Evolutionary conservation across 2,113 vertebrate genomes (phyloP).

Genomic region (Tenrec ecaudatus): DNA sequence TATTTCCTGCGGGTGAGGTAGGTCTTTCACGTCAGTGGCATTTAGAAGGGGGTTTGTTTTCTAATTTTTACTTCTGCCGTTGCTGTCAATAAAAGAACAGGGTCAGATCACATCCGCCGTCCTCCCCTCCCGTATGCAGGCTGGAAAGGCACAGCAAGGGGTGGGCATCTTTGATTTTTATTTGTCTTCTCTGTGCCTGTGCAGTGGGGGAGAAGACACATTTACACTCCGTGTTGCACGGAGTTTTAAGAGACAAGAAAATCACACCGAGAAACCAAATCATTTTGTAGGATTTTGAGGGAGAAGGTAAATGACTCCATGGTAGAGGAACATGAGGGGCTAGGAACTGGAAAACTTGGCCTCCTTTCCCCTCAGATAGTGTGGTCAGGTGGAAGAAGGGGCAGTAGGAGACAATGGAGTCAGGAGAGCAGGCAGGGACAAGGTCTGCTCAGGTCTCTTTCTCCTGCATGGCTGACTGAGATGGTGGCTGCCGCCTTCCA

Average conservation of each 20-base stretch:
- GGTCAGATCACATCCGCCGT: slow-evolving; percentile 76
- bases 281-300: slow-evolving; percentile 83
- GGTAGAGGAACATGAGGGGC: slow-evolving; percentile 79
- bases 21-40: slow-evolving; percentile 88
- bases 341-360: slow-evolving; percentile 27
- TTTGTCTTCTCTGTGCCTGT: slow-evolving; percentile 85
- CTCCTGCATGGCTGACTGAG: background rate
- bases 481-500: slow-evolving; percentile 15
- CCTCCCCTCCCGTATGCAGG: slow-evolving; percentile 84
- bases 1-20: slow-evolving; percentile 89
- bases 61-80: slow-evolving; percentile 87
- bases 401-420: background rate
- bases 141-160: slow-evolving; percentile 80
- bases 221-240: slow-evolving; percentile 82
- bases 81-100: slow-evolving; percentile 88
- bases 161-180: slow-evolving; percentile 85
- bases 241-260: slow-evolving; percentile 87
- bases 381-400: background rate
- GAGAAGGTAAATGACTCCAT: slow-evolving; percentile 81
- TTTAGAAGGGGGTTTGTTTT: slow-evolving; percentile 90
- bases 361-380: background rate
- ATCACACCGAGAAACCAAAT: slow-evolving; percentile 81
- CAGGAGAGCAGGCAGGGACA: background rate
- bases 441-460: slow-evolving; percentile 42
- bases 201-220: slow-evolving; percentile 84